Conservation (phyloP, 2,797 vertebrate species). For the Potorous gilbertii region DNA sequence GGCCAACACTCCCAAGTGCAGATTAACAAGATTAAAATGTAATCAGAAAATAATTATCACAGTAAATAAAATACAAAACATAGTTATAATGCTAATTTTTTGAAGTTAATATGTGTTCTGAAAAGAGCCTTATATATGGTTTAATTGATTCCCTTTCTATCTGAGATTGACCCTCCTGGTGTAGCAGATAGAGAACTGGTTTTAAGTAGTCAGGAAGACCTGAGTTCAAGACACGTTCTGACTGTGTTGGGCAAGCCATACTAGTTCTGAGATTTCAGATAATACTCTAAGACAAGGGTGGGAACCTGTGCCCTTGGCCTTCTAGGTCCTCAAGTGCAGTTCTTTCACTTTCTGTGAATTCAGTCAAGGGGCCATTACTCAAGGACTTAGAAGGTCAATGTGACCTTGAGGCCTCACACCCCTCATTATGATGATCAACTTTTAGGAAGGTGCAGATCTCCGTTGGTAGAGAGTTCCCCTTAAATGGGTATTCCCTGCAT, state of each 20-base stretch:
- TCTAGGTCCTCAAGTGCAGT: no score
- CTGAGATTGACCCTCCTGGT: not conserved
- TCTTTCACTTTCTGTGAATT: no score
- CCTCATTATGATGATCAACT: not conserved
- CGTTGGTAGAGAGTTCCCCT: not conserved
- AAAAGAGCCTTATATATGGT: not conserved
- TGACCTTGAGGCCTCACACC: no score
- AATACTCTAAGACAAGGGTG: no score
- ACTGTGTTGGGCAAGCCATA: not conserved
- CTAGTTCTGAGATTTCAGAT: not conserved
- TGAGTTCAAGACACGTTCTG: not conserved
- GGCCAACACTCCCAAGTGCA: not conserved
- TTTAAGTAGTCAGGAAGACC: not conserved
- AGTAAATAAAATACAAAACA: not conserved
- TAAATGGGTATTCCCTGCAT: not conserved
- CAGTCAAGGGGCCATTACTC: no score
- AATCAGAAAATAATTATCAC: not conserved
- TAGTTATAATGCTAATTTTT: not conserved
- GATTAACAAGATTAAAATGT: not conserved
- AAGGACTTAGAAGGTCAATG: no score
- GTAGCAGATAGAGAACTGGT: not conserved
- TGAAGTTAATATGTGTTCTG: not conserved
- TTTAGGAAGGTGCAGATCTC: not conserved
- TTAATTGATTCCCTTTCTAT: not conserved
- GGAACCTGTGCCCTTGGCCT: no score